Evolutionary conservation across 2,797 vertebrate genomes (phyloP).

Genomic region (Myripristis murdjan): DNA sequence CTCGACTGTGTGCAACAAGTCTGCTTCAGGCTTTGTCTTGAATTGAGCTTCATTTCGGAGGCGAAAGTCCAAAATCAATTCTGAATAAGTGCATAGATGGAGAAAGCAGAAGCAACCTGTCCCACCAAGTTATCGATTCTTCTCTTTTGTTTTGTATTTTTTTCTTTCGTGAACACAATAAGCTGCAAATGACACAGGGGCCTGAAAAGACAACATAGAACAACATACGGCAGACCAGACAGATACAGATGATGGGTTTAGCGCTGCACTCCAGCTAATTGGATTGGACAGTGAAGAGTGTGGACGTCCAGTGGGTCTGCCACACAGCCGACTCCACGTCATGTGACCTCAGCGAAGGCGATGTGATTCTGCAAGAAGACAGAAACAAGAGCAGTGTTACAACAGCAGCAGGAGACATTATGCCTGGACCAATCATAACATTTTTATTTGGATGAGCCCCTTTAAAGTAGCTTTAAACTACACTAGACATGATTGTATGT

Average conservation of each 20-base stretch:
- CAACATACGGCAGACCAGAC: conserved; percentile 51
- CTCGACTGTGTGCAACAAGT: conserved; percentile 26
- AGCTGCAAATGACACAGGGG: conserved; percentile 47
- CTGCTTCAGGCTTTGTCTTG: conserved; percentile 5
- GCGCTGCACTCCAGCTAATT: conserved; percentile 84
- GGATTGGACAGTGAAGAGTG: conserved; percentile 92
- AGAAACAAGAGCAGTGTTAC: neutral
- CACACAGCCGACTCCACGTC: conserved; percentile 92
- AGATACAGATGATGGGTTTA: conserved; percentile 55
- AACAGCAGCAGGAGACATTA: neutral
- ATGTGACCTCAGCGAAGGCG: conserved; percentile 99
- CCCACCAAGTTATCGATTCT: conserved; percentile 28
- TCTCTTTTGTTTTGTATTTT: conserved; percentile 20
- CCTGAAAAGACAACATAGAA: conserved; percentile 53
- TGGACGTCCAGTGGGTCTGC: conserved; percentile 96
- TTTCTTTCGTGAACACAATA: conserved; percentile 35
- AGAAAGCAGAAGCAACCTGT: conserved; percentile 60
- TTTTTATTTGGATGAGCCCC: conserved; percentile 11
- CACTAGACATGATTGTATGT: neutral
- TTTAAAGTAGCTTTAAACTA: neutral
- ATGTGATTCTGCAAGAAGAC: conserved; percentile 92
- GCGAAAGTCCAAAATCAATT: conserved; percentile 33
- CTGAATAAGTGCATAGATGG: conserved; percentile 66
- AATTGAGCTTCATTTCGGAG: conserved; percentile 36
- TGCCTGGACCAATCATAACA: neutral